Evolutionary conservation across 2,888 invertebrate genomes (phyloP), one percentile per base, ranked within the genome.

Genomic region (Conchocele bisecta): DNA sequence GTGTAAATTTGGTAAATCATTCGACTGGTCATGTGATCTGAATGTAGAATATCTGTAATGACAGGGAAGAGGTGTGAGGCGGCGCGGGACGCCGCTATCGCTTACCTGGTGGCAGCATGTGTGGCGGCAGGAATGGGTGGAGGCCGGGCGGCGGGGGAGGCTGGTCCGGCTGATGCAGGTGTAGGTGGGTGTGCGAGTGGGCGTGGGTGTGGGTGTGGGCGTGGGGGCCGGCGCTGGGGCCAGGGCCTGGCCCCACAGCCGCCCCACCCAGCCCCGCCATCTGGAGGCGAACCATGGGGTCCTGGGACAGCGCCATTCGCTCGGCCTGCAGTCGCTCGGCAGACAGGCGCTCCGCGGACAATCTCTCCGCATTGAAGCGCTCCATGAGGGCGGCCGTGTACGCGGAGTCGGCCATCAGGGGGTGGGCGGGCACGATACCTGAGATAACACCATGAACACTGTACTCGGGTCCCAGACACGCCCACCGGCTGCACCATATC

Each of bases 241-340:
- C 75, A 11, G 86, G 79, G 3, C 82, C 79, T 1, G 79, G 83
- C 6, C 82, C 76, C 9, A 81, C 79, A n/a, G 76, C 66, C 9
- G 75, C 59, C 31, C 73, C 77, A 7, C 77, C 72, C 81, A 95
- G 95, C 90, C 96, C 96, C 85, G 96, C 96, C 96, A 97, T 96
- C 93, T 97, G 97, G 90, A 97, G 92, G 85, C 97, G 95, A 81
- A 94, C 95, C 95, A 97, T 96, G 76, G 97, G 97, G 92, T 97
- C 97, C 81, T 96, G 80, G 74, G 97, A 96, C 86, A 96, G 93
- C 74, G 96, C 96, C 81, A 88, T 81, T 13, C 87, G 71, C 74
- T 88, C 88, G 2, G 87, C 88, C 26, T 85, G 85, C 26, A 87
- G 74, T 83, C 96, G 93, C 92, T 96, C 96, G 84, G 95, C 94